Evolutionary conservation across 2,888 invertebrate species (phyloP), one percentile per base, ranked within the genome.

Genomic region (Ormyrus pomaceus): DNA sequence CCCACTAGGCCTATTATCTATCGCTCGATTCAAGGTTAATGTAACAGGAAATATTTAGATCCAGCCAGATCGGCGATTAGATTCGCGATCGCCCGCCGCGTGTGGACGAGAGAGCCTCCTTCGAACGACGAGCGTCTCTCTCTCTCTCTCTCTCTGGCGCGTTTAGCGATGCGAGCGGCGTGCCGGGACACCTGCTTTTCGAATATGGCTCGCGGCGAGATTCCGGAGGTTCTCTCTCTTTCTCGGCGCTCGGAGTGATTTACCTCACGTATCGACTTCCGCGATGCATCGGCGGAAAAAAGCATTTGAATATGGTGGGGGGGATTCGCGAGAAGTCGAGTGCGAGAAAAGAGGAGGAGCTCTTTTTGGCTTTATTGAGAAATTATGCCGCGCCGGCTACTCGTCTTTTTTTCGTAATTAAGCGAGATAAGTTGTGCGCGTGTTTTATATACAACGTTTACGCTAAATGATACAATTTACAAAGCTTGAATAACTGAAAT

Each of bases 171-270:
- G 83, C 83, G 79, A 77, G 66, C 59, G 64, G 80, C 82, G 84
- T 82, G 80, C 19, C 75, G 80, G 85, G 84, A 86, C 87, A 87
- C 87, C 87, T 87, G 87, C 86, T 85, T 84, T 79, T 84, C 86
- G 85, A 83, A 86, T 87, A 87, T 85, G 87, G 87, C 83, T 83
- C 83, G 82, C 80, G 81, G 77, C 83, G 85, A 81, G 85, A 87
- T 86, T 87, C 86, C 84, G 19, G 19, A 19, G 19, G 19, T 19
- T 19, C 19, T 19, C 19, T 19, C 19, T 19, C 19, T 87, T 77
- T 83, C 76, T 6, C 56, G 8, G 19, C 34, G 45, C 64, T 76
- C 56, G 19, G 4, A 11, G 65, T 75, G 71, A 75, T 79, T 79
- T 79, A 79, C 76, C 62, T 72, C 80, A 80, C 80, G 72, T 72